A percentile compares a stretch with the other conserved stretches of the same genome.
These are phyloP conservation scores for Cirrhinus molitorella DNA, from an alignment of 2,797 vertebrate species.

Conservation along the genomic window DNA sequence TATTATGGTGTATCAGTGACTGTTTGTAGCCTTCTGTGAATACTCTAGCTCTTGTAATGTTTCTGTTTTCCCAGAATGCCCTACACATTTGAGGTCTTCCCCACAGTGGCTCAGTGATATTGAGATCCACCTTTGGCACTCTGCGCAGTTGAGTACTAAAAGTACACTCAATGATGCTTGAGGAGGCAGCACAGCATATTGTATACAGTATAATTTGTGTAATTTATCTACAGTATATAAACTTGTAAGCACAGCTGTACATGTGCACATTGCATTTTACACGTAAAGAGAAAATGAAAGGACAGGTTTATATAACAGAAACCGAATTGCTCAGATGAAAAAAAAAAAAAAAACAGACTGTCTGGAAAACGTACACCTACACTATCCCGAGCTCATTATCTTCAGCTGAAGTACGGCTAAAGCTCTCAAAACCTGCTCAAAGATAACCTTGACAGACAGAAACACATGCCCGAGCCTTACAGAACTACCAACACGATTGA, in stretches of 20 bases:
- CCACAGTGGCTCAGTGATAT: neutral
- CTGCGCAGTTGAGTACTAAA: neutral
- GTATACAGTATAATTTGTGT: neutral
- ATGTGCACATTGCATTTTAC: neutral
- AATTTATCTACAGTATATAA: neutral
- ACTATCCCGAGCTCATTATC: slow-evolving; percentile 31
- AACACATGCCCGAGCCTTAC: slow-evolving; percentile 4
- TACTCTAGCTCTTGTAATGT: neutral
- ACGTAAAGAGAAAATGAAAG: neutral
- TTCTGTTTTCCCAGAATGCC: slow-evolving; percentile 1
- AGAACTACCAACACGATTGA: slow-evolving; percentile 2
- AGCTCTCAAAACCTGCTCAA: slow-evolving; percentile 29
- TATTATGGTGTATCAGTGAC: neutral
- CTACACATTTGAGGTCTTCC: slow-evolving; percentile 3
- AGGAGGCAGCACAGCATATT: neutral
- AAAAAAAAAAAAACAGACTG: slow-evolving; percentile 21
- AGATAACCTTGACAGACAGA: slow-evolving; percentile 44
- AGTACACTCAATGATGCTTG: neutral
- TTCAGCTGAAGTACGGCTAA: neutral
- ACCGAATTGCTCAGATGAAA: neutral
- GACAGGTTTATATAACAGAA: neutral
- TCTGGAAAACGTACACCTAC: slow-evolving; percentile 12
- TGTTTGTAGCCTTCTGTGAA: neutral
- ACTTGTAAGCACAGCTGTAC: neutral
- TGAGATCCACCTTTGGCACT: neutral